A percentile compares a stretch with the other conserved stretches of the same genome.
Evolutionary conservation across 1,140 invertebrate genomes (phyloP).

Genomic region (Vollenhovia emeryi): DNA sequence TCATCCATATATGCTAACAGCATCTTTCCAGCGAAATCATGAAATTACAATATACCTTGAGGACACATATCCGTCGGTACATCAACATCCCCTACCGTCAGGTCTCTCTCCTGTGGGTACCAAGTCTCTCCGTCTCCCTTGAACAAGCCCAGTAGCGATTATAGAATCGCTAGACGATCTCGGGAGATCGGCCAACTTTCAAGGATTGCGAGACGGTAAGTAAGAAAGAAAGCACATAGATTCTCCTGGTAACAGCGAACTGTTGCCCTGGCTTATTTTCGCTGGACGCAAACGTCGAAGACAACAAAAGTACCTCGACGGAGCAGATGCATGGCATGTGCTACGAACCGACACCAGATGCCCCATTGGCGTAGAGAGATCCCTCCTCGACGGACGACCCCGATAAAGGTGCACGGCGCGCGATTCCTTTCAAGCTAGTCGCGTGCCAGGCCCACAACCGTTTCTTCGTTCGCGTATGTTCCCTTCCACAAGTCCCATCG

Average conservation of each 20-base stretch:
- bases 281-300: constrained; percentile 74
- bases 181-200: not conserved
- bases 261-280: constrained; percentile 68
- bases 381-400: constrained; percentile 63
- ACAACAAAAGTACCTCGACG: constrained; percentile 81
- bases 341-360: constrained; percentile 84
- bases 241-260: constrained; percentile 75
- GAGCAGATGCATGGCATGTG: constrained; percentile 84
- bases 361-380: constrained; percentile 81
- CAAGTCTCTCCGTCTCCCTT: not conserved
- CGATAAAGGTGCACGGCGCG: constrained; percentile 63
- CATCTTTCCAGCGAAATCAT: not conserved
- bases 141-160: not conserved
- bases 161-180: not conserved
- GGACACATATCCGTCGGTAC: too few species aligned
- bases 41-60: not conserved
- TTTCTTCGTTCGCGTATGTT: not conserved
- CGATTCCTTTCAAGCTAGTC: constrained; percentile 69
- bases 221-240: constrained; percentile 64
- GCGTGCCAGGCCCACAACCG: constrained; percentile 69
- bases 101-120: not conserved
- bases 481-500: not conserved
- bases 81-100: not conserved
- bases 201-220: constrained; percentile 18
- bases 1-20: too few species aligned